These are phyloP conservation scores for Sebastes hubbsi DNA, from an alignment of 2,797 vertebrate genomes.

Conservation along the genomic window DNA sequence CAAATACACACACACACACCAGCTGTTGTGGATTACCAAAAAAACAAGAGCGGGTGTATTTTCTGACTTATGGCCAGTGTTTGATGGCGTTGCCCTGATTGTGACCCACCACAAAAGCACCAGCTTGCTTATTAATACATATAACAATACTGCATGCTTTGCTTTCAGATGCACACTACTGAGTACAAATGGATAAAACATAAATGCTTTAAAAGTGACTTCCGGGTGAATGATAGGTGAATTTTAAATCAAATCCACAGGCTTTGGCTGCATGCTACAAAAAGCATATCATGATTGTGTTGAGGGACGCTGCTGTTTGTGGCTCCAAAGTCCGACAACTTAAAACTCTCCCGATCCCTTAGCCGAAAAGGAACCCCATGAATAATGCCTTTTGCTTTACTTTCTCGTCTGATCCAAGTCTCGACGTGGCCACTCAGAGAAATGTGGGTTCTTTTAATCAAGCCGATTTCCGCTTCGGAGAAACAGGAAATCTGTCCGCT, in stretches of 20 bases:
- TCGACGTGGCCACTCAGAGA: slow-evolving; percentile 39
- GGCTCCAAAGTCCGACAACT: neutral
- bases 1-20: slow-evolving; percentile 51
- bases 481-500: slow-evolving; percentile 59
- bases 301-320: neutral
- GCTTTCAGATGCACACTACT: neutral
- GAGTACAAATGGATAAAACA: slow-evolving; percentile 4
- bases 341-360: slow-evolving; percentile 3
- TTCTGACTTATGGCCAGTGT: slow-evolving; percentile 60
- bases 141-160: slow-evolving; percentile 3
- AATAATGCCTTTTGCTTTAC: slow-evolving; percentile 39
- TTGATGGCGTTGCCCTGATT: slow-evolving; percentile 61
- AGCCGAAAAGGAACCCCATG: slow-evolving; percentile 14
- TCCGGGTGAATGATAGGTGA: neutral
- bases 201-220: slow-evolving; percentile 6
- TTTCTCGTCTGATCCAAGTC: slow-evolving; percentile 38
- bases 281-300: neutral
- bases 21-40: slow-evolving; percentile 81
- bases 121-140: slow-evolving; percentile 30
- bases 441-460: slow-evolving; percentile 63
- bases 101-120: slow-evolving; percentile 62
- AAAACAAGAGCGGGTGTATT: slow-evolving; percentile 65
- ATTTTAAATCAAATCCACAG: neutral
- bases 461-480: slow-evolving; percentile 45
- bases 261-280: neutral